These are phyloP conservation scores for Sinosuthora webbiana DNA, from an alignment of 2,113 vertebrate genomes.

Conservation along the genomic window DNA sequence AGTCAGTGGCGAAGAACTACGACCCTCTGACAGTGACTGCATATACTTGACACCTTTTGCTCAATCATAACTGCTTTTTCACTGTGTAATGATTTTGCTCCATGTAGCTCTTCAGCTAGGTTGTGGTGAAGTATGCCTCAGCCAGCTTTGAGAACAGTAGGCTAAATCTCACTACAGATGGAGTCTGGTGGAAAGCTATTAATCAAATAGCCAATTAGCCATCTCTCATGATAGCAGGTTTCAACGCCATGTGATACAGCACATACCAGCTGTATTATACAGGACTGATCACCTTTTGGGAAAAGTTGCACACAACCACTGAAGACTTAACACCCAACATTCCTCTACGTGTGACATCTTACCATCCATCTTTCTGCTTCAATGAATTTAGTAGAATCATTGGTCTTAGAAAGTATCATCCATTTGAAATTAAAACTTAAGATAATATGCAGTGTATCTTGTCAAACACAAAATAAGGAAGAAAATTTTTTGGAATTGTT, in stretches of 20 bases:
- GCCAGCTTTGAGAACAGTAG: slow-evolving; percentile 25
- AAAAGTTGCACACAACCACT: not conserved
- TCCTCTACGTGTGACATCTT: not conserved
- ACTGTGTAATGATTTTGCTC: not conserved
- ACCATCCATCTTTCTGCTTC: not conserved
- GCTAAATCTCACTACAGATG: slow-evolving; percentile 32
- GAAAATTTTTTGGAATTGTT: not conserved
- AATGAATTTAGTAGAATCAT: not conserved
- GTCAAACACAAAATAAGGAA: not conserved
- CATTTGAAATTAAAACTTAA: not conserved
- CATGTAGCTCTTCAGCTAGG: not conserved
- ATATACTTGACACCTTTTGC: not conserved
- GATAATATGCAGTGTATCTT: not conserved
- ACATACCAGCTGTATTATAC: not conserved
- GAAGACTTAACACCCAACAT: not conserved
- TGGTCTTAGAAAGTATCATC: not conserved
- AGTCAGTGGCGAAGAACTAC: not conserved
- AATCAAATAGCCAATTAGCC: slow-evolving; percentile 42
- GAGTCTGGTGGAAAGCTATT: slow-evolving; percentile 27
- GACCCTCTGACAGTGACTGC: not conserved
- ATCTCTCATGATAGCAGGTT: slow-evolving; percentile 9
- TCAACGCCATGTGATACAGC: not conserved
- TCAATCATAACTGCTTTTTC: not conserved
- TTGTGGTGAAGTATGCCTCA: not conserved
- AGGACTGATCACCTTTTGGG: not conserved